Conservation (phyloP, 1,140 invertebrate species). For the Ruditapes philippinarum region DNA sequence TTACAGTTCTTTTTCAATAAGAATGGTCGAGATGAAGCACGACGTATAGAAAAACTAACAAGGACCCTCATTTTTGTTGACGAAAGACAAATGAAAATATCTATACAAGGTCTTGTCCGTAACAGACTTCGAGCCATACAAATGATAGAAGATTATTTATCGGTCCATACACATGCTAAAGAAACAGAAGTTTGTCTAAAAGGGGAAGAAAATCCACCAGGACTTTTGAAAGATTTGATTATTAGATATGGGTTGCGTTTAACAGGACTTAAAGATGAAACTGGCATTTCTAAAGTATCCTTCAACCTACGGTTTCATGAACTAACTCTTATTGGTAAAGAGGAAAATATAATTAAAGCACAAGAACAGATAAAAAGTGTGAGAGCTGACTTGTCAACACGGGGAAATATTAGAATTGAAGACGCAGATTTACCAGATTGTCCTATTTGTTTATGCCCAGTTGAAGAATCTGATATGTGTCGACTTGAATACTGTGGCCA, state of each 20-base stretch:
- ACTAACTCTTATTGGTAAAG: slow-evolving; percentile 71
- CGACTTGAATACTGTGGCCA: slow-evolving; percentile 82
- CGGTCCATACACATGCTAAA: slow-evolving; percentile 30
- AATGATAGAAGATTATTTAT: slow-evolving; percentile 70
- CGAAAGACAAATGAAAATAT: slow-evolving; percentile 71
- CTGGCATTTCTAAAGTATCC: slow-evolving; percentile 53
- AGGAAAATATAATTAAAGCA: slow-evolving; percentile 69
- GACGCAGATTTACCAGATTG: slow-evolving; percentile 73
- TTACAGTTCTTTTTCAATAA: slow-evolving; percentile 66
- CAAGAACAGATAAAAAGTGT: slow-evolving; percentile 2
- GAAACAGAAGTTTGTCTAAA: slow-evolving; percentile 66
- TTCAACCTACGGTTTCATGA: slow-evolving; percentile 72
- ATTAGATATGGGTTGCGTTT: slow-evolving; percentile 66
- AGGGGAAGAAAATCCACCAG: slow-evolving; percentile 73
- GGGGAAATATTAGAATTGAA: not conserved
- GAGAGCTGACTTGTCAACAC: not conserved
- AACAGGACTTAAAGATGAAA: slow-evolving; percentile 60
- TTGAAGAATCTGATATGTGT: slow-evolving; percentile 74
- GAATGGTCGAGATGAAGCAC: slow-evolving; percentile 68
- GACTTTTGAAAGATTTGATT: slow-evolving; percentile 79
- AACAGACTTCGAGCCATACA: slow-evolving; percentile 44
- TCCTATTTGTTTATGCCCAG: slow-evolving; percentile 77
- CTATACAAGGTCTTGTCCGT: slow-evolving; percentile 69
- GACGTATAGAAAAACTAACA: slow-evolving; percentile 67
- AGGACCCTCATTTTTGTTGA: slow-evolving; percentile 70